Evolutionary conservation across 2,113 vertebrate genomes (phyloP), one percentile per base, ranked within the genome.

Genomic region (Columbina picui): DNA sequence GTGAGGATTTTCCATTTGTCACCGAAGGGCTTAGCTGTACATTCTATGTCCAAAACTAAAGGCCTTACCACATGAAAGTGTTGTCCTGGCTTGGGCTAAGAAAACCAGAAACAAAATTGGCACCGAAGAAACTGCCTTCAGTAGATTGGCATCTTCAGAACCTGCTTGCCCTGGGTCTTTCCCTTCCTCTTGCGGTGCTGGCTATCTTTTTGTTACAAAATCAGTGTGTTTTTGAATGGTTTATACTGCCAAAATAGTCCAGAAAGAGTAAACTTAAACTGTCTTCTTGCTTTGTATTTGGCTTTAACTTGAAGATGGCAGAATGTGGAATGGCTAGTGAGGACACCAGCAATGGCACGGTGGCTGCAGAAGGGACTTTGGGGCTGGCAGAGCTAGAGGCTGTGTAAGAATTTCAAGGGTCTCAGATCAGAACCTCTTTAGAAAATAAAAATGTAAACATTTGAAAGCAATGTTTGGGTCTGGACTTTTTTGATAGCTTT

Each of bases 271-370:
- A 71, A 12, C 41, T 91, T 39, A 29, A 70, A 23, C 22, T 76
- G 13, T 14, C 34, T 80, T 80, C 27, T 73, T 86, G 20, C 10
- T 65, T 82, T 68, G 34, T 39, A 32, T 55, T 90, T 60, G 61
- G 12, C 41, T 91, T 82, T 68, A 59, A 13, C 5, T 8, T 43
- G 43, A 71, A 75, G 57, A 49, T 69, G 27, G 22, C 65, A 32
- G 25, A 70, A 49, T 6, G 3, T 4, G 20, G 63, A 12, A 4
- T 26, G 57, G 26, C 39, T 56, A 7, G 7, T 49, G 19, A 69
- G 30, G 87, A 29, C 53, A 7, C 22, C 45, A 9, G 36, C 45
- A 36, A 0, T 22, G 59, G 26, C 13, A 14, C 1, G 0, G 88
- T 26, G 47, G 25, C 23, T 63, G 20, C 53, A 30, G 18, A 36